Percentiles rank a stretch among this genome's conserved stretches.
Conservation (phyloP, 2,888 invertebrate genomes). For the Tholera decimalis region DNA sequence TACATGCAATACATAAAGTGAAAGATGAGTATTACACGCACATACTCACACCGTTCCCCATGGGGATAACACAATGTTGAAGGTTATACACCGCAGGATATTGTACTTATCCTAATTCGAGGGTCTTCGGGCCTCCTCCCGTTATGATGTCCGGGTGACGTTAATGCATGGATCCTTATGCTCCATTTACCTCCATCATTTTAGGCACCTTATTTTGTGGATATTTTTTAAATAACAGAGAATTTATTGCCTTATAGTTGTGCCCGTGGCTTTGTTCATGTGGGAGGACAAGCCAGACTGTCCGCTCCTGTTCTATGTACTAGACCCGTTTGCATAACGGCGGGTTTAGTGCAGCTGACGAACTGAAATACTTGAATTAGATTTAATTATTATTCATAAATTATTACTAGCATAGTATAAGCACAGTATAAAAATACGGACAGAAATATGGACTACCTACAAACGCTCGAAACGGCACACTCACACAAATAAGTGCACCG, state of each 20-base stretch:
- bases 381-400: too few species aligned
- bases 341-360: too few species aligned
- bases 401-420: too few species aligned
- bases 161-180: conserved; percentile 17
- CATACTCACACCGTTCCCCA: neutral
- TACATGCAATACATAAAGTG: neutral
- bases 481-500: too few species aligned
- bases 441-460: too few species aligned
- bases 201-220: conserved; percentile 3
- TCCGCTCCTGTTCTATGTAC: too few species aligned
- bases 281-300: too few species aligned
- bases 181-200: conserved; percentile 27
- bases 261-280: too few species aligned
- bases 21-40: conserved; percentile 13
- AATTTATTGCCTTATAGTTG: neutral
- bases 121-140: conserved; percentile 9
- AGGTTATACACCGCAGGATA: conserved; percentile 16
- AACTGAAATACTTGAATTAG: too few species aligned
- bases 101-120: conserved; percentile 48
- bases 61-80: conserved; percentile 1
- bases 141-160: conserved; percentile 29
- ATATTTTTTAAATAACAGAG: neutral
- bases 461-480: too few species aligned
- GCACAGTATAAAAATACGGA: too few species aligned
- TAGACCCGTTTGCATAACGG: too few species aligned